phyloP scores from a whole-genome alignment of 30 jellyfish, hydroid and myxozoan species.

The Hydra vulgaris region DNA sequence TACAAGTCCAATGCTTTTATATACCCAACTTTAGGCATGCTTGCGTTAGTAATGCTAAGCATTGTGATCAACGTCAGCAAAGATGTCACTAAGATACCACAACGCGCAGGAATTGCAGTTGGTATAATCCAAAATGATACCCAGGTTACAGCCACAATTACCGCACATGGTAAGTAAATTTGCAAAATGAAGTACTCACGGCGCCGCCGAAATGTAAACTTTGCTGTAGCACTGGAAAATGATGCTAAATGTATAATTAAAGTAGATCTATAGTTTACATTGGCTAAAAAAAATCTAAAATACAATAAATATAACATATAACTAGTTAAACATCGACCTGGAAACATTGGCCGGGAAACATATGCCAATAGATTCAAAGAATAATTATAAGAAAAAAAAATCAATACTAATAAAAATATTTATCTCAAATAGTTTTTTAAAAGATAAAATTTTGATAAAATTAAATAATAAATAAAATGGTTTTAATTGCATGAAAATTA shows the following conservation, averaged over 20 bases:
- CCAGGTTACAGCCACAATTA: slow-evolving; percentile 92
- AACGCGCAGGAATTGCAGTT: slow-evolving; percentile 92
- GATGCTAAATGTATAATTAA: slow-evolving; percentile 21
- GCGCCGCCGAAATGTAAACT: slow-evolving; percentile 58
- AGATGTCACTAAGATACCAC: slow-evolving; percentile 78
- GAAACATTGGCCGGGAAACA: too few relatives aligned
- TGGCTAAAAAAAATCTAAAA: neutral
- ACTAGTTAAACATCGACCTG: too few relatives aligned
- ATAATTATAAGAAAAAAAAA: neutral
- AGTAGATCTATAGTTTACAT: neutral
- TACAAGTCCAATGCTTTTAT: slow-evolving; percentile 73
- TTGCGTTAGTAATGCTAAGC: slow-evolving; percentile 83
- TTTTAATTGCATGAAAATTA: too few relatives aligned
- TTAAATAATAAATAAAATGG: too few relatives aligned
- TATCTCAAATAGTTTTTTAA: too few relatives aligned
- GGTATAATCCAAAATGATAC: slow-evolving; percentile 85
- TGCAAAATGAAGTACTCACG: slow-evolving; percentile 55
- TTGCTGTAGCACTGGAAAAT: slow-evolving; percentile 79
- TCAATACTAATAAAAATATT: too few relatives aligned
- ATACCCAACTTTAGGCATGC: slow-evolving; percentile 92
- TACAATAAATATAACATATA: neutral
- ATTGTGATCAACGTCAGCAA: slow-evolving; percentile 76
- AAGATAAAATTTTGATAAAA: too few relatives aligned
- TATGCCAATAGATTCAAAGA: neutral
- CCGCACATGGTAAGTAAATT: slow-evolving; percentile 60